Evolutionary conservation across 1,140 invertebrate species (phyloP).

Genomic region (Cataglyphis hispanica): DNA sequence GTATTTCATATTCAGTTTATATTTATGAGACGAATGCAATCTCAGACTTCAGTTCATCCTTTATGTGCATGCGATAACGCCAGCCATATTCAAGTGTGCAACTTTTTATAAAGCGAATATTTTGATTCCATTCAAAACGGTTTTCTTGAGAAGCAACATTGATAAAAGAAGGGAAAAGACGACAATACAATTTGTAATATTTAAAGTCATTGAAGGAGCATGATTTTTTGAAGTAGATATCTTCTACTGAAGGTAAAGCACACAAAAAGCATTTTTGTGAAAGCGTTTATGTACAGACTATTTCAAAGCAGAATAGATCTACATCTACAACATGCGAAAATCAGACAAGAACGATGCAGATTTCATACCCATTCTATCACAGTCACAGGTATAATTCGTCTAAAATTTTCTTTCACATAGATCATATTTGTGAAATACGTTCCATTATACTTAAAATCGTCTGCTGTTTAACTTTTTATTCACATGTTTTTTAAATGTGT

Average conservation of each 20-base stretch:
- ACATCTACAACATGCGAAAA: neutral
- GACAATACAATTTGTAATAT: neutral
- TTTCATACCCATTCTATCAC: constrained; percentile 6
- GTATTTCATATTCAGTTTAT: neutral
- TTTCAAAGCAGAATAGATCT: constrained; percentile 8
- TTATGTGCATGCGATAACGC: neutral
- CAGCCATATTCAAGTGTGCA: neutral
- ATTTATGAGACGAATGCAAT: neutral
- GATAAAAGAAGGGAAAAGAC: neutral
- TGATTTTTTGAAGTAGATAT: constrained; percentile 16
- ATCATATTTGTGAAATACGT: neutral
- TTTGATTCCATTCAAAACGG: neutral
- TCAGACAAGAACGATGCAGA: neutral
- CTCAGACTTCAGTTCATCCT: neutral
- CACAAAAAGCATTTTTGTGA: neutral
- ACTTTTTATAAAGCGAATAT: neutral
- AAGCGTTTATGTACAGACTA: neutral
- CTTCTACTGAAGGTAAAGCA: neutral
- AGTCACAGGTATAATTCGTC: neutral
- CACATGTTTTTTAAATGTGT: neutral
- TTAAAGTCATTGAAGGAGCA: constrained; percentile 3
- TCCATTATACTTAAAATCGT: neutral
- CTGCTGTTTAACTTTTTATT: neutral
- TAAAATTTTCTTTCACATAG: neutral
- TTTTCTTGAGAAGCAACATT: neutral